Evolutionary conservation across 2,113 vertebrate species (phyloP).

Genomic region (Hippocampus zosterae): DNA sequence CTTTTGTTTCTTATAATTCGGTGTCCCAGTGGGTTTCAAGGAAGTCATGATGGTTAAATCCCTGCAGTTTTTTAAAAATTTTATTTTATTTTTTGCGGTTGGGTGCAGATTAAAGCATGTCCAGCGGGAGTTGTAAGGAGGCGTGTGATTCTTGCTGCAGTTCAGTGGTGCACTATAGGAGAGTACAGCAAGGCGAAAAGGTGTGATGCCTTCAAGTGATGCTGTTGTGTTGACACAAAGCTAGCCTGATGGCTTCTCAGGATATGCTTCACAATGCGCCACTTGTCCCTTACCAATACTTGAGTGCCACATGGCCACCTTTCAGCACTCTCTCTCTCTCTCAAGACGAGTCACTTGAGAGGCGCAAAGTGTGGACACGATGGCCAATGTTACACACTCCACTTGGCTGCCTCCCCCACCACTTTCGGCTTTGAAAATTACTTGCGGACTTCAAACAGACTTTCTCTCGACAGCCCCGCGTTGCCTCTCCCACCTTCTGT

Average conservation of each 20-base stretch:
- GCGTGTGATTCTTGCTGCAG: conserved; percentile 1
- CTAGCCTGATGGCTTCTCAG: conserved; percentile 46
- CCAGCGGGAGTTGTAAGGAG: conserved; percentile 17
- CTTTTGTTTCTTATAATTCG: conserved; percentile 9
- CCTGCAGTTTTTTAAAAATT: conserved; percentile 10
- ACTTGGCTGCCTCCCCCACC: conserved; percentile 29
- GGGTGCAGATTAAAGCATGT: conserved; percentile 16
- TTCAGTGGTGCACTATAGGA: conserved; percentile 11
- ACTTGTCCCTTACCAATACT: conserved; percentile 44
- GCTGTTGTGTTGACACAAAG: conserved; percentile 43
- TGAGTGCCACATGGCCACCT: conserved; percentile 52
- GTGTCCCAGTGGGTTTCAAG: conserved; percentile 9
- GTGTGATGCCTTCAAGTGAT: conserved; percentile 28
- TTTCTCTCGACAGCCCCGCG: conserved; percentile 28
- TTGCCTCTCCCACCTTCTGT: conserved; percentile 35
- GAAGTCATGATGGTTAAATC: background rate
- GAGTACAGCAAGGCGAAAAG: conserved; percentile 20
- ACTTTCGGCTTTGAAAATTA: conserved; percentile 51
- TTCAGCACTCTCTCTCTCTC: conserved; percentile 35
- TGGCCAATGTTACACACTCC: conserved; percentile 28
- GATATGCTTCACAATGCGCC: conserved; percentile 44
- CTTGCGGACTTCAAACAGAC: conserved; percentile 56
- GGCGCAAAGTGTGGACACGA: conserved; percentile 30
- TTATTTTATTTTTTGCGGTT: background rate
- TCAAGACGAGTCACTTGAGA: conserved; percentile 25